Percentiles rank a stretch among this genome's conserved stretches.
Evolutionary conservation across 2,797 vertebrate species (phyloP).

Genomic region (Parambassis ranga): DNA sequence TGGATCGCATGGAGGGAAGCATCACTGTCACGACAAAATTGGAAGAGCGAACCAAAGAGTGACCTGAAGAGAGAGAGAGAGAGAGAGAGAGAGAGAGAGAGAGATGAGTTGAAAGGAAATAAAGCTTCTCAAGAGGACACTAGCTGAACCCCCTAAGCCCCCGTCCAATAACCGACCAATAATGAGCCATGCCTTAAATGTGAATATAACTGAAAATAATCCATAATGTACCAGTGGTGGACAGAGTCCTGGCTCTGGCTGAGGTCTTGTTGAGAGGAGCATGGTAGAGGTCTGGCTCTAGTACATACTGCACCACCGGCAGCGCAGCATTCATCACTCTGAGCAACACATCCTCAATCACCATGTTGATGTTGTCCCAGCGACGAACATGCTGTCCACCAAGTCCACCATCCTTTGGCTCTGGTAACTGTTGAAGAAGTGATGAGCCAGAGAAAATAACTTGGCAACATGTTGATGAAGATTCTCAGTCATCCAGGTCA

Average conservation of each 20-base stretch:
- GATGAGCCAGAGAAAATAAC: not conserved
- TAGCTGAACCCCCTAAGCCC: not conserved
- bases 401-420: constrained; percentile 78
- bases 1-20: constrained; percentile 78
- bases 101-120: constrained; percentile 4
- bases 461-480: too few species aligned
- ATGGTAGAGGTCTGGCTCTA: constrained; percentile 70
- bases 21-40: constrained; percentile 85
- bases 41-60: constrained; percentile 84
- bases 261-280: constrained; percentile 86
- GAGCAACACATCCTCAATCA: constrained; percentile 79
- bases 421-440: constrained; percentile 72
- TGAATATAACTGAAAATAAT: not conserved
- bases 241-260: constrained; percentile 81
- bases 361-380: constrained; percentile 81
- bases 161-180: not conserved
- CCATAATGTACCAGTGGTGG: constrained; percentile 78
- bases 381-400: constrained; percentile 84
- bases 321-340: constrained; percentile 80
- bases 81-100: constrained; percentile 35
- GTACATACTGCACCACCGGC: constrained; percentile 83
- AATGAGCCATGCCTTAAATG: not conserved
- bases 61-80: constrained; percentile 66
- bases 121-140: not conserved
- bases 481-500: too few species aligned